phyloP scores from a whole-genome alignment of 2,113 vertebrate species.

The Chaenocephalus aceratus region DNA sequence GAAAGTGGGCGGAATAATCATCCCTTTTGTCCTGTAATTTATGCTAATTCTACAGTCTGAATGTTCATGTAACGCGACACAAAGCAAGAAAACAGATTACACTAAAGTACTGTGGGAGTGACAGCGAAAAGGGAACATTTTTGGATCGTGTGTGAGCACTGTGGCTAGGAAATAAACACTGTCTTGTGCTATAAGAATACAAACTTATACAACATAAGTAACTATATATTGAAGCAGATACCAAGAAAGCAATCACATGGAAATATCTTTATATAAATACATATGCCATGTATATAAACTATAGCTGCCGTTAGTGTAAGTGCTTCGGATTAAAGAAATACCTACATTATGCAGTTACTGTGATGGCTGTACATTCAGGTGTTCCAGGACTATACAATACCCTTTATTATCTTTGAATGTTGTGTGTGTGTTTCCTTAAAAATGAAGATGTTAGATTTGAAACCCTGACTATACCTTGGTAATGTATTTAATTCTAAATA shows the following conservation, averaged over 20 bases:
- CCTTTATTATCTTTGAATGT: not conserved
- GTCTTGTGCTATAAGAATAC: not conserved
- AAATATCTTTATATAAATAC: too few relatives aligned
- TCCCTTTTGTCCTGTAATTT: not conserved
- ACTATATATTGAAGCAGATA: not conserved
- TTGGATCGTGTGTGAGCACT: not conserved
- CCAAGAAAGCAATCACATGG: not conserved
- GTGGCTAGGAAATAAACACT: not conserved
- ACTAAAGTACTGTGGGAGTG: not conserved
- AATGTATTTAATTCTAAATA: too few relatives aligned
- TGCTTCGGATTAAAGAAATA: too few relatives aligned
- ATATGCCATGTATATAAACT: too few relatives aligned
- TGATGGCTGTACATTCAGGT: not conserved
- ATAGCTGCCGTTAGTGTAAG: too few relatives aligned
- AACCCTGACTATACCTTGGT: too few relatives aligned
- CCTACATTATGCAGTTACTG: not conserved
- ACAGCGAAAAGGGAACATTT: not conserved
- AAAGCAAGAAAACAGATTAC: too few relatives aligned
- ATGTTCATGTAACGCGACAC: not conserved
- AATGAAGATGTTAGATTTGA: not conserved
- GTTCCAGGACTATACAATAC: not conserved
- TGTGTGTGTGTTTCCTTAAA: too few relatives aligned
- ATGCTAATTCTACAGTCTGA: not conserved
- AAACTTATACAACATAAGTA: not conserved
- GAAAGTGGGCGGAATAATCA: not conserved